A percentile compares a stretch with the other conserved stretches of the same genome.
Conservation (phyloP, 2,797 vertebrate species). For the Pangasius sanitwongsei region DNA sequence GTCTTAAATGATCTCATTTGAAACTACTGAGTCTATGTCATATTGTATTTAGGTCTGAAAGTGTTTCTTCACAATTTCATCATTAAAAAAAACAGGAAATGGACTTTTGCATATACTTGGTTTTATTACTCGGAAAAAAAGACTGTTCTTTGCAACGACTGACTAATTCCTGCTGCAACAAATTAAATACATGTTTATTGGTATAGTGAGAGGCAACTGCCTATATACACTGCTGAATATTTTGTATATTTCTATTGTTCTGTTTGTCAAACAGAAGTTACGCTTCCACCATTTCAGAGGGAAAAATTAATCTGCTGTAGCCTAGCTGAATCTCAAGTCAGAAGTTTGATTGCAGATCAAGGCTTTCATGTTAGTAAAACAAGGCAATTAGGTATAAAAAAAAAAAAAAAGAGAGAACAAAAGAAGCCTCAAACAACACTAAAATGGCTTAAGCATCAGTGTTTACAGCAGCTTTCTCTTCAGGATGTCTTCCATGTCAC, state of each 20-base stretch:
- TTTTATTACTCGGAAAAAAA: background rate
- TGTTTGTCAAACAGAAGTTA: background rate
- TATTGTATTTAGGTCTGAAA: background rate
- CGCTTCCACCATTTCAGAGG: background rate
- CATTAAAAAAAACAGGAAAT: background rate
- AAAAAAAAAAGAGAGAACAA: background rate
- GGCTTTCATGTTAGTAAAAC: background rate
- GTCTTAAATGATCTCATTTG: conserved; percentile 1
- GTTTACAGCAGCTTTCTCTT: background rate
- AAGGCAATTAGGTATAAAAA: background rate
- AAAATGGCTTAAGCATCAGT: background rate
- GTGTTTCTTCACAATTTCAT: conserved; percentile 1
- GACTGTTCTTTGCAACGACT: background rate
- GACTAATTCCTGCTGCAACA: background rate
- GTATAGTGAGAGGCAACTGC: too few species aligned
- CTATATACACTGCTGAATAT: background rate
- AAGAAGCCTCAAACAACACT: background rate
- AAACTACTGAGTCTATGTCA: background rate
- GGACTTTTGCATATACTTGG: background rate
- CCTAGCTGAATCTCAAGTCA: background rate
- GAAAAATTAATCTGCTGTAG: too few species aligned
- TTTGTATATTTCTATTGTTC: background rate
- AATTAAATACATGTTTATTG: background rate
- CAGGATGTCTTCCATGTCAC: background rate
- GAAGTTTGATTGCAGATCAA: background rate